phyloP scores from a whole-genome alignment of 2,888 invertebrate genomes.

The Andrena marginata region DNA sequence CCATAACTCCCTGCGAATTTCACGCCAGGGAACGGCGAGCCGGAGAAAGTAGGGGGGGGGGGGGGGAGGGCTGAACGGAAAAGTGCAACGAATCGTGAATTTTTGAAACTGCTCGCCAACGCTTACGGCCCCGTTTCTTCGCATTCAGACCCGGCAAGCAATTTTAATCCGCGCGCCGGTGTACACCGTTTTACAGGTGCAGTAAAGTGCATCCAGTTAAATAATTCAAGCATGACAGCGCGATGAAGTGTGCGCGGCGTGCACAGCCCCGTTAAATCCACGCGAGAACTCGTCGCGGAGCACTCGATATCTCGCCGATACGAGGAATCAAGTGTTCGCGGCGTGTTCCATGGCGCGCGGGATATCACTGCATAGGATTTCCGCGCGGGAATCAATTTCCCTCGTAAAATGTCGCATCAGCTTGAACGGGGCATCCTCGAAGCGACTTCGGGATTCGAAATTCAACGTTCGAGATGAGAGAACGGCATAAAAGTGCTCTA shows the following conservation, averaged over 20 bases:
- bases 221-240: constrained; percentile 60
- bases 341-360: not conserved
- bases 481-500: not conserved
- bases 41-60: too few relatives aligned
- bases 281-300: constrained; percentile 19
- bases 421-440: not conserved
- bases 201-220: constrained; percentile 66
- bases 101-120: constrained; percentile 32
- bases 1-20: constrained; percentile 4
- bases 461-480: not conserved
- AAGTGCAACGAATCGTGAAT: constrained; percentile 55
- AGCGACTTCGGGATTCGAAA: not conserved
- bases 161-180: constrained; percentile 53
- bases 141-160: constrained; percentile 40
- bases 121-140: constrained; percentile 27
- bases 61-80: constrained; percentile 14
- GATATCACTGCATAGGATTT: not conserved
- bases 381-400: not conserved
- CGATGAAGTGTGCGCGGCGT: constrained; percentile 44
- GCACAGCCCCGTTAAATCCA: constrained; percentile 28
- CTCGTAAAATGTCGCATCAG: not conserved
- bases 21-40: not conserved
- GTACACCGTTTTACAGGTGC: constrained; percentile 51
- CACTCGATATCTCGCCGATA: constrained; percentile 39
- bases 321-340: not conserved